Evolutionary conservation across 2,797 vertebrate genomes (phyloP).

Genomic region (Pogonophryne albipinna): DNA sequence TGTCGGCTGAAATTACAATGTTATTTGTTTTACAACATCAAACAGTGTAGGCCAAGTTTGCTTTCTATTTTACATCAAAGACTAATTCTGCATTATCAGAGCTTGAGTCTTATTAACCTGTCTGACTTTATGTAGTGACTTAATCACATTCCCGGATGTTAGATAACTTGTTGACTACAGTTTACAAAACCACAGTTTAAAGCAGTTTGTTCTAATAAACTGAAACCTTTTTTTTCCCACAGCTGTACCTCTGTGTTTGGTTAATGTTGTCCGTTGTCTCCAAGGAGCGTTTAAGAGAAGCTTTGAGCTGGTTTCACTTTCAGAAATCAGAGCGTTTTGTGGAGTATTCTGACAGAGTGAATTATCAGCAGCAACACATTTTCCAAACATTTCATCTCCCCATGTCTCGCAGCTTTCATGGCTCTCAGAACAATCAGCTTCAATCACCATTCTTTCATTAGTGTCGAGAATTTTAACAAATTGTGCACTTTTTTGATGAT

Average conservation of each 20-base stretch:
- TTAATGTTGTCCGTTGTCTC: slow-evolving; percentile 18
- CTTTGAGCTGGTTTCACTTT: slow-evolving; percentile 51
- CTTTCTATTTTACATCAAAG: too few relatives aligned
- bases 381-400: slow-evolving; percentile 49
- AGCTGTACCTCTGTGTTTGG: slow-evolving; percentile 10
- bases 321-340: slow-evolving; percentile 45
- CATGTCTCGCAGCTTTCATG: slow-evolving; percentile 46
- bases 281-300: slow-evolving; percentile 25
- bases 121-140: too few relatives aligned
- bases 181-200: too few relatives aligned
- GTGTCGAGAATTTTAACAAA: slow-evolving; percentile 53
- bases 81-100: too few relatives aligned
- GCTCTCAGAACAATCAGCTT: slow-evolving; percentile 70
- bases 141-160: too few relatives aligned
- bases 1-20: too few relatives aligned
- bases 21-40: too few relatives aligned
- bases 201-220: too few relatives aligned
- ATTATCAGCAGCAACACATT: slow-evolving; percentile 52
- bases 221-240: too few relatives aligned
- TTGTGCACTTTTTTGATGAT: slow-evolving; percentile 69
- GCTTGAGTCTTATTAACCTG: too few relatives aligned
- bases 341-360: slow-evolving; percentile 50
- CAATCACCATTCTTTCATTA: slow-evolving; percentile 63
- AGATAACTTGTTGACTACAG: too few relatives aligned
- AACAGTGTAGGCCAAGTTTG: too few relatives aligned